Percentiles rank a stretch among this genome's conserved stretches.
Conservation (phyloP, 1,140 invertebrate species). For the Caenorhabditis tropicalis region DNA sequence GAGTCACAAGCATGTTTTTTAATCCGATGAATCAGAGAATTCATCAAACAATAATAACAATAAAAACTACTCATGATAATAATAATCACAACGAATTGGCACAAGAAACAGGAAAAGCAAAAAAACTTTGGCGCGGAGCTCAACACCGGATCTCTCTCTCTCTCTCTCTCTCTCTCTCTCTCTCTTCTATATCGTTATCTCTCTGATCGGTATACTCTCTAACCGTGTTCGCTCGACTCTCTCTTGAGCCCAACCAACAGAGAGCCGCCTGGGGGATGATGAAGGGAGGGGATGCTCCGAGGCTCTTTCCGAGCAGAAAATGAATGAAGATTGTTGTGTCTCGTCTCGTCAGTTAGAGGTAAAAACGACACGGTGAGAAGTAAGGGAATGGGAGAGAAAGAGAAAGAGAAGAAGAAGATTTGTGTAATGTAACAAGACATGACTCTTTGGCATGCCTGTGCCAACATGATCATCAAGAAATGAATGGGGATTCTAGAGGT, state of each 20-base stretch:
- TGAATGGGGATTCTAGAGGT: slow-evolving; percentile 20
- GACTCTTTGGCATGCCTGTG: slow-evolving; percentile 34
- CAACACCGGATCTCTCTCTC: slow-evolving; percentile 28
- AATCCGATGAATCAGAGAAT: background rate
- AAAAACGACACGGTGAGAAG: background rate
- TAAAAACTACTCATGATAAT: background rate
- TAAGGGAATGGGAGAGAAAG: background rate
- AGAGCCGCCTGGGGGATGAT: background rate
- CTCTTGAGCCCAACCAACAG: slow-evolving; percentile 12
- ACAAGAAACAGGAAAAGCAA: slow-evolving; percentile 24
- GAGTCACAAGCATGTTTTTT: too few species aligned
- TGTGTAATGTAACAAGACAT: slow-evolving; percentile 45
- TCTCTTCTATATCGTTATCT: slow-evolving; percentile 19
- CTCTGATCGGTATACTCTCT: slow-evolving; percentile 38
- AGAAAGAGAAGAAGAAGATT: background rate
- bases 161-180: background rate
- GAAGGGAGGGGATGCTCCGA: background rate
- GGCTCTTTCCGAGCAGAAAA: slow-evolving; percentile 26
- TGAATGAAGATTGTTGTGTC: slow-evolving; percentile 36
- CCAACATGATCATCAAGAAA: slow-evolving; percentile 27
- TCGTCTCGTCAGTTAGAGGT: slow-evolving; percentile 29
- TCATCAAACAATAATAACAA: background rate
- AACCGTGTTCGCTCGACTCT: slow-evolving; percentile 21
- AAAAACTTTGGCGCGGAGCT: slow-evolving; percentile 24
- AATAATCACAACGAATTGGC: background rate